These are phyloP conservation scores for Galeopsomyia nigrocyanea DNA, from an alignment of 2,888 invertebrate species.

Conservation along the genomic window DNA sequence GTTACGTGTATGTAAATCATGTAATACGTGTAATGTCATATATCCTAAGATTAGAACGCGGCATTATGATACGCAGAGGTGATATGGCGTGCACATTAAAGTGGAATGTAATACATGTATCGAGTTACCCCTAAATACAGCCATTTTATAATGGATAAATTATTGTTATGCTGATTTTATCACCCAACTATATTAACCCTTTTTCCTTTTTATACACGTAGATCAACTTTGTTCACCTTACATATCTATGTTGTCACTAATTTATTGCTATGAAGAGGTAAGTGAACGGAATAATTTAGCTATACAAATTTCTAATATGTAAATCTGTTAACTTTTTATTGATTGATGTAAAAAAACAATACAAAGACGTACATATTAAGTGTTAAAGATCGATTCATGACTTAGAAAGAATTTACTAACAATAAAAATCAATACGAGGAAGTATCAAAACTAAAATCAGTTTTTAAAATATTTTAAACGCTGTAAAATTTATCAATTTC, in stretches of 20 bases:
- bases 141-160: constrained; percentile 67
- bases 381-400: constrained; percentile 49
- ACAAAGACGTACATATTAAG: constrained; percentile 25
- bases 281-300: too few species aligned
- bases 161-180: constrained; percentile 13
- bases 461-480: not conserved
- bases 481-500: not conserved
- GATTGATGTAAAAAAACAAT: constrained; percentile 33
- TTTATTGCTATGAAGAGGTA: too few species aligned
- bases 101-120: constrained; percentile 67
- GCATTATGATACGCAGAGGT: constrained; percentile 54
- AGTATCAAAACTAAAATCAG: constrained; percentile 11
- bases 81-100: constrained; percentile 53
- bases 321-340: constrained; percentile 25
- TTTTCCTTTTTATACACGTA: not conserved
- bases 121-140: constrained; percentile 67
- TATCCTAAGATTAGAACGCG: constrained; percentile 61
- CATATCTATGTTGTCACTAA: not conserved
- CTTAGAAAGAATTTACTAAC: constrained; percentile 64
- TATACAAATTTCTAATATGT: constrained; percentile 1
- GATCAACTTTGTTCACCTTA: not conserved
- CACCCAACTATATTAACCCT: not conserved
- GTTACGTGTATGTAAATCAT: constrained; percentile 66
- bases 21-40: constrained; percentile 65
- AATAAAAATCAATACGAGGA: constrained; percentile 51